Percentiles rank a stretch among this genome's conserved stretches.
Conservation (phyloP, 2,888 invertebrate species). For the Habroteleia sp. region DNA sequence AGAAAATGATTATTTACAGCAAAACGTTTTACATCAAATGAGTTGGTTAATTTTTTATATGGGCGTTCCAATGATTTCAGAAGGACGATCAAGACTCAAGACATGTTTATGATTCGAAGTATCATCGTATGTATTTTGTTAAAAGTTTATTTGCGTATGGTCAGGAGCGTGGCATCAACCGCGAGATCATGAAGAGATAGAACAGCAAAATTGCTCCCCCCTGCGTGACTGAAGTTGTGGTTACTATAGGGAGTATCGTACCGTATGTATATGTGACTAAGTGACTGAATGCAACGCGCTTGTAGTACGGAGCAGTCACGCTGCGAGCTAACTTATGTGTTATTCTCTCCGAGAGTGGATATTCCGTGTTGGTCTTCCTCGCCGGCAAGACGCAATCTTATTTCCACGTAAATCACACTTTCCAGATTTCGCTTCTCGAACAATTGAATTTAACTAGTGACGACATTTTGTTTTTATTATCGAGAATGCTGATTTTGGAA, state of each 20-base stretch:
- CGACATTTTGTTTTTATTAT: too few species aligned
- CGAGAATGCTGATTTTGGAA: too few species aligned
- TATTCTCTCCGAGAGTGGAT: slow-evolving; percentile 65
- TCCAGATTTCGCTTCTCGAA: too few species aligned
- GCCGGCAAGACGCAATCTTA: slow-evolving; percentile 63
- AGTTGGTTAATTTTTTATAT: too few species aligned
- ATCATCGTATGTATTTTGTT: slow-evolving; percentile 9
- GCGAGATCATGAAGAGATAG: slow-evolving; percentile 51
- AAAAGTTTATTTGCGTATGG: slow-evolving; percentile 49
- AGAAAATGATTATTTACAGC: too few species aligned
- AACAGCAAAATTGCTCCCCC: slow-evolving; percentile 46
- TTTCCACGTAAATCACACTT: too few species aligned
- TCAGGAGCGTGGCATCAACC: slow-evolving; percentile 45
- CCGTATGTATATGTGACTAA: slow-evolving; percentile 22
- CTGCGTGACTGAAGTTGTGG: slow-evolving; percentile 32
- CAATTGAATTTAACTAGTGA: too few species aligned
- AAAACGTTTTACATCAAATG: too few species aligned
- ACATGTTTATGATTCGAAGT: background rate
- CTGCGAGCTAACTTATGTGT: slow-evolving; percentile 50
- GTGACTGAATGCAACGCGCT: slow-evolving; percentile 46
- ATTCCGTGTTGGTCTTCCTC: slow-evolving; percentile 69
- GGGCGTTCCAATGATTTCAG: too few species aligned
- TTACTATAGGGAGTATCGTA: slow-evolving; percentile 42
- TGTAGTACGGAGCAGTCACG: slow-evolving; percentile 59
- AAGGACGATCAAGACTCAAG: too few species aligned